Evolutionary conservation across 2,797 vertebrate species (phyloP), one percentile per base, ranked within the genome.

Genomic region (Danionella dracula): DNA sequence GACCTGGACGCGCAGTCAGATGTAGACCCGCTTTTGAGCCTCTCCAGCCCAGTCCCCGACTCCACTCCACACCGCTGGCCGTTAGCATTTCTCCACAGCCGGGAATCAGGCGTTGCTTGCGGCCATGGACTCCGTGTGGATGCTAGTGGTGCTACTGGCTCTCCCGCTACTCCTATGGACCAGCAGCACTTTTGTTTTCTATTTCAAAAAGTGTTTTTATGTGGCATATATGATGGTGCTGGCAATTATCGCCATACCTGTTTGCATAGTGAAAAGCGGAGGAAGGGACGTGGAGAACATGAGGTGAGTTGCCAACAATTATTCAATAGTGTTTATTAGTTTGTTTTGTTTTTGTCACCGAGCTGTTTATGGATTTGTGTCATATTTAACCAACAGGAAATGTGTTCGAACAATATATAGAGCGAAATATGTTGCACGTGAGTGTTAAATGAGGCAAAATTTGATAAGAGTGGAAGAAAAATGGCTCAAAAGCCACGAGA

Each of bases 251-350:
- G 86, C 89, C 1, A 86, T 83, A 4, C 90, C 81, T 0, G 42
- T 90, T 65, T 93, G 92, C 51, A 66, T 96, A 11, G 83, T 96
- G 75, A 86, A 91, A 71, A 92, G 93, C 87, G 91, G 94, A 15
- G 94, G 95, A 69, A 91, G 95, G 64, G 93, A 92, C 55, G 79
- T 98, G 29, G 89, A 92, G 62, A 98, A 97, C 82, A 95, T 97
- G 95, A 90, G 92, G 95, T 90, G 84, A 90, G 87, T 78, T 53
- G 66, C 68, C 16, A 20, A 59, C 71, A 66, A 48, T n/a, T n/a
- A n/a, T n/a, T n/a, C 23, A 3, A 3, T 3, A 27, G 23, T 27
- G 23, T 27, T 27, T 27, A 27, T 27, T 27, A 3, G 6, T 27
- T 27, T 27, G 6, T 27, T 3, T 27, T 27, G 3, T 27, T 27